A percentile compares a stretch with the other conserved stretches of the same genome.
Conservation (phyloP, 2,113 vertebrate species). For the Apodemus speciosus region DNA sequence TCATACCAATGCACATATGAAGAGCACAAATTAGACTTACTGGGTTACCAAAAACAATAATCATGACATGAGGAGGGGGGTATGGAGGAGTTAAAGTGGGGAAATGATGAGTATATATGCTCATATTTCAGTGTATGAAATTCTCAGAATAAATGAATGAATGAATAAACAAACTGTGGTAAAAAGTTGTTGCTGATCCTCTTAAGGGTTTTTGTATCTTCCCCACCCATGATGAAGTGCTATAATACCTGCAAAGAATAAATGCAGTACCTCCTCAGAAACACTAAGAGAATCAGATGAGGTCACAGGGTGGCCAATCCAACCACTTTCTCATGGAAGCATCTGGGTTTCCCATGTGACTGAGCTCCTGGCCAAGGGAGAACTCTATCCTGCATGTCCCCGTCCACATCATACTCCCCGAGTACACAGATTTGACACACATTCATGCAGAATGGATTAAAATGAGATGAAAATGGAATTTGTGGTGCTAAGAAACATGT, state of each 20-base stretch:
- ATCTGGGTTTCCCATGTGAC: not conserved
- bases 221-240: not conserved
- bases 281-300: not conserved
- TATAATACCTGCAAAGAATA: not conserved
- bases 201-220: not conserved
- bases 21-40: not conserved
- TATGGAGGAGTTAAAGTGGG: no score
- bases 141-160: not conserved
- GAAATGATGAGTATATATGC: no score
- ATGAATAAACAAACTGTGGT: not conserved
- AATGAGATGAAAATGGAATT: not conserved
- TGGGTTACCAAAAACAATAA: no score
- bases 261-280: not conserved
- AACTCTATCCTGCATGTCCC: rapidly evolving
- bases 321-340: not conserved
- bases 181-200: not conserved
- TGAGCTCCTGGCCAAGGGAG: not conserved
- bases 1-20: not conserved
- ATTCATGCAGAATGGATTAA: not conserved
- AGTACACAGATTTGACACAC: not conserved
- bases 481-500: no score
- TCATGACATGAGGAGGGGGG: no score
- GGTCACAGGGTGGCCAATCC: not conserved
- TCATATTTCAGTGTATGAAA: not conserved
- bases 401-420: rapidly evolving